A percentile compares a stretch with the other conserved stretches of the same genome.
Conservation (phyloP, 2,888 invertebrate genomes). For the Tetragnatha montana region DNA sequence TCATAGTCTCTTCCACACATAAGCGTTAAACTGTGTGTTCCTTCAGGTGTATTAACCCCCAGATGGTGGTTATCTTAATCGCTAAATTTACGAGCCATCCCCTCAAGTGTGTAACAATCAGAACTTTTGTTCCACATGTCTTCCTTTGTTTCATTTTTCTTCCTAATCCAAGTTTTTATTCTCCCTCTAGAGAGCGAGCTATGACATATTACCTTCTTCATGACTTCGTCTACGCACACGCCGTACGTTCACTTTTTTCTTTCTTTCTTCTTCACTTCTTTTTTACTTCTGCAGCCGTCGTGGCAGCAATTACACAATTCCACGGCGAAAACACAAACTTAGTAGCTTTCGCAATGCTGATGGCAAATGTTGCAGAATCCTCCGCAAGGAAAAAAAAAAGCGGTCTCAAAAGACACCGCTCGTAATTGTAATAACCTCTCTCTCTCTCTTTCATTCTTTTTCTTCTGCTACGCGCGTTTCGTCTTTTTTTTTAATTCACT, state of each 20-base stretch:
- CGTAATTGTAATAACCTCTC: slow-evolving; percentile 28
- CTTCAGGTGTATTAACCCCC: neutral
- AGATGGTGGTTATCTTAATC: slow-evolving; percentile 35
- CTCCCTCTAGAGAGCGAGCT: neutral
- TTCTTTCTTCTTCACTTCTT: slow-evolving; percentile 17
- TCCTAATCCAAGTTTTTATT: slow-evolving; percentile 1
- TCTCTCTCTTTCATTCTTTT: slow-evolving; percentile 1
- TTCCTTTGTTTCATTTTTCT: slow-evolving; percentile 5
- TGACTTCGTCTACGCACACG: neutral
- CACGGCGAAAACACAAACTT: slow-evolving; percentile 31
- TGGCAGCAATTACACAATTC: slow-evolving; percentile 33
- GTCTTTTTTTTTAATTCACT: neutral
- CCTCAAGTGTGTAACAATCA: slow-evolving; percentile 26
- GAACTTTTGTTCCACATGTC: slow-evolving; percentile 8
- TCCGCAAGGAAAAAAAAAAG: neutral
- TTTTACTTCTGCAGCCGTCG: slow-evolving; percentile 13
- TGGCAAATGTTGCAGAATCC: slow-evolving; percentile 9
- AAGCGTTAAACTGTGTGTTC: neutral
- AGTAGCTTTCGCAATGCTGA: slow-evolving; percentile 30
- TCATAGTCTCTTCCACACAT: too few species aligned
- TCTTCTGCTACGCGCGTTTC: slow-evolving; percentile 7
- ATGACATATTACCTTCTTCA: slow-evolving; percentile 33
- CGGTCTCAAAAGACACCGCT: slow-evolving; percentile 27
- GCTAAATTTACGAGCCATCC: slow-evolving; percentile 38
- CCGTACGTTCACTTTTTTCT: slow-evolving; percentile 21